Base-by-base conservation (phyloP, 2,113 vertebrate genomes). In the Scomber colias region DNA sequence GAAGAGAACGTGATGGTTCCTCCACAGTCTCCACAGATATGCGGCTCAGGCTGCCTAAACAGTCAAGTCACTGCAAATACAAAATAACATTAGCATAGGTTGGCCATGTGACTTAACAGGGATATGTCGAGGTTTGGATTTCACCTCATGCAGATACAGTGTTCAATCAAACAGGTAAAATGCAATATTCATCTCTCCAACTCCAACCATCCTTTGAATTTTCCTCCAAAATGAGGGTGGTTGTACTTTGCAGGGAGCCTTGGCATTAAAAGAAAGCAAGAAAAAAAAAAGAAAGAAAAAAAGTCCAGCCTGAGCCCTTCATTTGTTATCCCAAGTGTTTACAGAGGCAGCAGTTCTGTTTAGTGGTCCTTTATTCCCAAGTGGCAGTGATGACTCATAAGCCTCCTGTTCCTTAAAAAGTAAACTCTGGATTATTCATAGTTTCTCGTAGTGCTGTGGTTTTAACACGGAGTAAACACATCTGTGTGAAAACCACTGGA, bases 381-480 rank as follows among this genome's bases (percentile, higher is more conserved):
- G 30, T 76, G 88, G 91, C 90, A 90, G 91, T 90, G 86, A 71
- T 46, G 65, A 79, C 75, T 79, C 78, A 64, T 53, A 85, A 60
- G 70, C 59, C 61, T 63, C 77, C 63, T 46, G 48, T 45, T 74
- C 51, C 48, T 51, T n/a, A 19, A 40, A 57, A 59, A 53, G 35
- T 0, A 0, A n/a, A 51, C 64, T 30, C 70, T 9, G 5, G 17
- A 35, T 14, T 55, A 49, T 12, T 53, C 63, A 35, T 50, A 78
- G 63, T 21, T 21, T 64, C 40, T 60, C 11, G 48, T 46, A 19
- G 51, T 45, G 40, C 68, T 69, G 5, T 31, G 21, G 21, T 71
- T 14, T 53, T 10, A 31, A 50, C 0, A 0, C 57, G 55, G 78
- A 65, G 69, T n/a, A 44, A 77, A 85, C 19, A 10, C n/a, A 55